Evolutionary conservation across 1,140 invertebrate genomes (phyloP), one percentile per base, ranked within the genome.

Genomic region (Temnothorax nylanderi): DNA sequence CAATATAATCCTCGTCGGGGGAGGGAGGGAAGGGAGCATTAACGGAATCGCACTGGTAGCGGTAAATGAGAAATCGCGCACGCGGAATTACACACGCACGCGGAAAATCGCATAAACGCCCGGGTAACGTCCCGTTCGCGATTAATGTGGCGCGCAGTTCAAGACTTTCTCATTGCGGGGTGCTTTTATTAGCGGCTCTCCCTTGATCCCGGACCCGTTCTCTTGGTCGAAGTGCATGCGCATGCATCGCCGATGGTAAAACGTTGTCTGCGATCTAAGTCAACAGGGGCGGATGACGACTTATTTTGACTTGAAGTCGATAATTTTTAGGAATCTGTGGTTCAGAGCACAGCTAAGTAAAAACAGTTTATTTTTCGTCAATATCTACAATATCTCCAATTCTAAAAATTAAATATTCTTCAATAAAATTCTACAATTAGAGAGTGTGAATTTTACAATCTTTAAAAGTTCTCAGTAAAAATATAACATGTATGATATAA

Each of bases 131-230:
- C 58, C 51, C 87, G 87, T 86, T 71, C 60, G 84, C 78, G 80
- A 65, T 44, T 89, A 89, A 89, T 87, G 49, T 54, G 44, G 8
- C 47, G 37, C 34, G 21, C 78, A 89, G 90, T 91, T 91, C 90
- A 91, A 91, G 90, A 89, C 90, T 91, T 91, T 91, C 90, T 91
- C 90, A 91, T 91, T 91, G 88, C 85, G 80, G 90, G 85, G 74
- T 81, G 90, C 74, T 89, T 90, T 87, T 86, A 91, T 91, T 91
- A 91, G 77, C 90, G 75, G 49, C 32, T 51, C 58, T 90, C 87
- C 56, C 64, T 71, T 51, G 80, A 78, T 88, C 72, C 41, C 64
- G 37, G n/a, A 16, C 13, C 10, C 49, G 32, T 49, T 88, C 26
- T 54, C 62, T 11, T 26, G 32, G 21, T 5, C 77, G 37, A 76